These are phyloP conservation scores for Lysandra coridon DNA, from an alignment of 2,888 invertebrate species.

Conservation along the genomic window DNA sequence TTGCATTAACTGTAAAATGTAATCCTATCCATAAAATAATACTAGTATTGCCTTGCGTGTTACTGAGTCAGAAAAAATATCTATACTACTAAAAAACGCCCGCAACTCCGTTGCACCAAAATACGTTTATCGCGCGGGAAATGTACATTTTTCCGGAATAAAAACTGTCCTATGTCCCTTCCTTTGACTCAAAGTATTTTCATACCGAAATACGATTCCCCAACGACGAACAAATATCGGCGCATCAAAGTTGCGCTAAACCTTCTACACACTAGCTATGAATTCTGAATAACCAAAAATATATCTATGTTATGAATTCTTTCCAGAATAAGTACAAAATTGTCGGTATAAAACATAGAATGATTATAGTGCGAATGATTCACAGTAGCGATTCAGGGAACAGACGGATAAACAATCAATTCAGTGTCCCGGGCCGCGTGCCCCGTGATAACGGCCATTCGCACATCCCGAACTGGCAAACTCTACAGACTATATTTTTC, in stretches of 20 bases:
- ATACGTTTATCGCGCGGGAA: not conserved
- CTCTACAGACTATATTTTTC: constrained; percentile 49
- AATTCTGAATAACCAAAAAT: too few species aligned
- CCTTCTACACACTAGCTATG: too few species aligned
- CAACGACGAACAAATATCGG: too few species aligned
- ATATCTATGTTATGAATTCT: not conserved
- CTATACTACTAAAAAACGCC: not conserved
- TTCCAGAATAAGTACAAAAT: not conserved
- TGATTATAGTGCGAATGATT: constrained; percentile 70
- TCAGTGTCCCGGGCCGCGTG: constrained; percentile 68
- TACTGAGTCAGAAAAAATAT: not conserved
- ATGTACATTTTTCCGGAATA: too few species aligned
- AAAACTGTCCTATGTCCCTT: not conserved
- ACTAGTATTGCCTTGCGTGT: not conserved
- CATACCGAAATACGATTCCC: too few species aligned
- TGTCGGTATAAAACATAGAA: constrained; percentile 46
- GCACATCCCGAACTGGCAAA: constrained; percentile 66
- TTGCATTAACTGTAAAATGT: constrained; percentile 15
- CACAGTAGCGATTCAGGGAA: constrained; percentile 79
- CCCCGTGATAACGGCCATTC: constrained; percentile 75
- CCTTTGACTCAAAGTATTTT: not conserved
- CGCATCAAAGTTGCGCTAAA: too few species aligned
- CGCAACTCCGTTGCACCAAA: too few species aligned
- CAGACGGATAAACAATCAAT: constrained; percentile 79
- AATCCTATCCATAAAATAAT: constrained; percentile 18